phyloP scores from a whole-genome alignment of 2,888 invertebrate species.

The Zygothrica quintamaculata region DNA sequence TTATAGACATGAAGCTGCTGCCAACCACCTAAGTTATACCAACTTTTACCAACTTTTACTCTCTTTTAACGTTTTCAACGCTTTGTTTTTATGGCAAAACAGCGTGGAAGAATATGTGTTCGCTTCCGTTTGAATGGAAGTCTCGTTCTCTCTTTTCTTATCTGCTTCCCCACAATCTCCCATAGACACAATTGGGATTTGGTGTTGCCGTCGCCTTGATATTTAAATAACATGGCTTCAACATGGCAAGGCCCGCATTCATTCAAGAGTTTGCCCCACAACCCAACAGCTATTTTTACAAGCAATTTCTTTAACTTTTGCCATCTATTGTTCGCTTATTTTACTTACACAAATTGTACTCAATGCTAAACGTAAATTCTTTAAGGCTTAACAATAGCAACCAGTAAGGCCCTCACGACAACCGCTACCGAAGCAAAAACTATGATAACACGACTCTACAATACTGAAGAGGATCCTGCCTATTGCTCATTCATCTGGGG shows the following conservation, averaged over 20 bases:
- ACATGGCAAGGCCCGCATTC: conserved; percentile 33
- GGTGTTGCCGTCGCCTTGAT: conserved; percentile 8
- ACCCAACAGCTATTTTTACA: conserved; percentile 46
- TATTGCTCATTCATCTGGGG: conserved; percentile 84
- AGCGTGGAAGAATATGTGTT: conserved; percentile 67
- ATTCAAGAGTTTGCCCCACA: conserved; percentile 48
- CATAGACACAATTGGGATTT: conserved; percentile 2
- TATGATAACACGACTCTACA: conserved; percentile 84
- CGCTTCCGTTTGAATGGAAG: conserved; percentile 69
- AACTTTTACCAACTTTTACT: conserved; percentile 12
- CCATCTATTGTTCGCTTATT: conserved; percentile 24
- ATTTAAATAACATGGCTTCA: conserved; percentile 59
- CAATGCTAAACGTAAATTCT: conserved; percentile 41
- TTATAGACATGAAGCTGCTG: neutral
- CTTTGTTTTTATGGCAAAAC: conserved; percentile 59
- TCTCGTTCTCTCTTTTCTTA: neutral
- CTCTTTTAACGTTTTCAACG: conserved; percentile 20
- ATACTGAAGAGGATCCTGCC: conserved; percentile 83
- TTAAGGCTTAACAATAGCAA: conserved; percentile 30
- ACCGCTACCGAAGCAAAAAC: conserved; percentile 36
- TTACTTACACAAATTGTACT: conserved; percentile 67
- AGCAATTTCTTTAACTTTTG: conserved; percentile 47
- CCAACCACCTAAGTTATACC: neutral
- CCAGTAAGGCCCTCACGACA: conserved; percentile 20
- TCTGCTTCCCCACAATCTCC: neutral